phyloP scores from a whole-genome alignment of 2,113 vertebrate genomes.

The Leucopsar rothschildi region DNA sequence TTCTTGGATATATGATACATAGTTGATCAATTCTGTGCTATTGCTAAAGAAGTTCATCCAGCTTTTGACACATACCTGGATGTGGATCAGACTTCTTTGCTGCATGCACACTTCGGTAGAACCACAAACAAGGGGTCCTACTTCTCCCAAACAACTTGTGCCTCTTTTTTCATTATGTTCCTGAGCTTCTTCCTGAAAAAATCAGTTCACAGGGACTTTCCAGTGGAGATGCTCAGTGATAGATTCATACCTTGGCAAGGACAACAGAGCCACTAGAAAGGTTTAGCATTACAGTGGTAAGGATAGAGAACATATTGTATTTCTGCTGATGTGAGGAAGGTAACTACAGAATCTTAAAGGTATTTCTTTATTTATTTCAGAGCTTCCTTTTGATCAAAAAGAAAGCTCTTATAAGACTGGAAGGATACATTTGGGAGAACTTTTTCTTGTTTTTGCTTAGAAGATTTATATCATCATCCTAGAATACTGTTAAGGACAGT shows the following conservation, averaged over 20 bases:
- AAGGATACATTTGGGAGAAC: background rate
- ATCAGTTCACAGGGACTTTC: background rate
- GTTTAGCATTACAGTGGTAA: background rate
- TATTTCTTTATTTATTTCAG: background rate
- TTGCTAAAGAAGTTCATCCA: background rate
- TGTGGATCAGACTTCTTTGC: background rate
- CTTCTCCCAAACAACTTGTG: background rate
- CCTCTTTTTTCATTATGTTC: background rate
- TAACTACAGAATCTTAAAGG: background rate
- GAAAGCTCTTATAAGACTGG: background rate
- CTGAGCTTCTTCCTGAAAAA: background rate
- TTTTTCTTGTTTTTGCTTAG: background rate
- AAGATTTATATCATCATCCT: background rate
- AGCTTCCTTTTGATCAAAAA: background rate
- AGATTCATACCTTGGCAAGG: background rate
- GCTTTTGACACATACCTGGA: background rate
- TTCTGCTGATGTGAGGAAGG: background rate
- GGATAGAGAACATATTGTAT: background rate
- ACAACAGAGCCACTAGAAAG: background rate
- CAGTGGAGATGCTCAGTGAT: background rate
- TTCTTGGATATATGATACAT: background rate
- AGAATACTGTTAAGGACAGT: background rate
- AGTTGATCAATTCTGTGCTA: background rate
- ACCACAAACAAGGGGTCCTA: background rate
- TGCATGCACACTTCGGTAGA: background rate